Conservation (phyloP, 2,888 invertebrate genomes). For the Coenonympha arcania region DNA sequence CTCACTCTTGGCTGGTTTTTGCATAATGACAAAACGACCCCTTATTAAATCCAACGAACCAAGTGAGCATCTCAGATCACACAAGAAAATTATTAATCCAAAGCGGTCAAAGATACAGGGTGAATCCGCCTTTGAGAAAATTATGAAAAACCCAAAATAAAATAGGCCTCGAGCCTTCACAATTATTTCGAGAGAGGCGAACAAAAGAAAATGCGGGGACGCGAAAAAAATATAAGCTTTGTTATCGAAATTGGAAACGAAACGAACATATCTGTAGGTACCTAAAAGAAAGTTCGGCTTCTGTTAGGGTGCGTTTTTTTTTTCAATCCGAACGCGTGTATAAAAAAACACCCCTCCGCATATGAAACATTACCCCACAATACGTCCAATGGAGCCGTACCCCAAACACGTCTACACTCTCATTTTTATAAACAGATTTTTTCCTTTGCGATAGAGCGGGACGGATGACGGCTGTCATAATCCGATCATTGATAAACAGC, state of each 20-base stretch:
- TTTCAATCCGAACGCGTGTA: conserved; percentile 55
- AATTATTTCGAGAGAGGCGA: conserved; percentile 50
- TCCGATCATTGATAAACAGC: conserved; percentile 19
- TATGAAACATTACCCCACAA: conserved; percentile 69
- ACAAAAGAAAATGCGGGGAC: conserved; percentile 47
- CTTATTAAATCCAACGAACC: conserved; percentile 36
- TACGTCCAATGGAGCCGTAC: conserved; percentile 58
- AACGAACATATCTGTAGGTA: conserved; percentile 60
- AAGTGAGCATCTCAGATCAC: conserved; percentile 44
- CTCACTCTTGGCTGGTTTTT: too few relatives aligned
- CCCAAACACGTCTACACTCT: conserved; percentile 52
- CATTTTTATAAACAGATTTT: conserved; percentile 71
- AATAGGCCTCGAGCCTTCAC: conserved; percentile 50
- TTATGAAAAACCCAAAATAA: conserved; percentile 43
- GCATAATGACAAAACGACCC: conserved; percentile 15
- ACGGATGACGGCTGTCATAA: conserved; percentile 36
- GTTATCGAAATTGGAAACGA: conserved; percentile 72
- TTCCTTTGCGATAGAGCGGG: conserved; percentile 58
- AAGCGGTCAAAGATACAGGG: conserved; percentile 37
- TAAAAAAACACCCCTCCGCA: conserved; percentile 64
- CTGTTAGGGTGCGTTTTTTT: conserved; percentile 63
- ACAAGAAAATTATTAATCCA: conserved; percentile 34
- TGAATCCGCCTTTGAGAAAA: conserved; percentile 33
- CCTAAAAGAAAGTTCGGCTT: conserved; percentile 59
- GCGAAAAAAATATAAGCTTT: conserved; percentile 62